Base-by-base conservation (phyloP, 2,797 vertebrate genomes). In the Limosa lapponica region DNA sequence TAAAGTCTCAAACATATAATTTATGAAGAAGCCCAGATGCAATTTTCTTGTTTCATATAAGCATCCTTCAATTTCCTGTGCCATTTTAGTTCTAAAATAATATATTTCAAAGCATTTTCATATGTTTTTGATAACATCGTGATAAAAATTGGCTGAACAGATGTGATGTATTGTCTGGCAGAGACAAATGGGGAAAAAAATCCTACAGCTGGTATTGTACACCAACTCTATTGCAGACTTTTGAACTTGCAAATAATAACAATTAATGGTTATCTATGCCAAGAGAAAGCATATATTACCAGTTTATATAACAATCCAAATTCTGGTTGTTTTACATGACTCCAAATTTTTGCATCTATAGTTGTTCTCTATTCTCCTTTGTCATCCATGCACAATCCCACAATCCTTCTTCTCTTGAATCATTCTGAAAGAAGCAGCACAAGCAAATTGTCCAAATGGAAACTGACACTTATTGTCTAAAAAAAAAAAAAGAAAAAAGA, bases 91-190 rank as follows among this genome's bases (percentile, higher is more conserved):
- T 91, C 52, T 82, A 57, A 90, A 91, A 44, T 32, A 54, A 58
- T 58, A 55, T 46, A 74, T 88, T 91, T 95, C 77, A 69, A 88
- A 75, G 19, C 30, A 87, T 87, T 89, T 95, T 90, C 46, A 36
- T 67, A 30, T 51, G 15, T 28, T 82, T 93, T 95, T 61, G 8
- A 48, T 80, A 85, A 86, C 48, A 62, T 14, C 11, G 12, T 74
- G 16, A 90, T 88, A 34, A 75, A 81, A 73, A 80, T 25, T 81
- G 44, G 14, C 25, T 81, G 83, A 86, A 87, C 7, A 75, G 83
- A 81, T 94, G 49, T 62, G 74, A 89, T 39, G 7, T 43, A 74
- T 78, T 89, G 46, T 82, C 73, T 92, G 54, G 25, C 36, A 69
- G 41, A 65, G 17, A 73, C 8, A 79, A 82, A 32, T 1, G 4